Conservation (phyloP, 1,140 invertebrate species). For the Anadara kagoshimensis region DNA sequence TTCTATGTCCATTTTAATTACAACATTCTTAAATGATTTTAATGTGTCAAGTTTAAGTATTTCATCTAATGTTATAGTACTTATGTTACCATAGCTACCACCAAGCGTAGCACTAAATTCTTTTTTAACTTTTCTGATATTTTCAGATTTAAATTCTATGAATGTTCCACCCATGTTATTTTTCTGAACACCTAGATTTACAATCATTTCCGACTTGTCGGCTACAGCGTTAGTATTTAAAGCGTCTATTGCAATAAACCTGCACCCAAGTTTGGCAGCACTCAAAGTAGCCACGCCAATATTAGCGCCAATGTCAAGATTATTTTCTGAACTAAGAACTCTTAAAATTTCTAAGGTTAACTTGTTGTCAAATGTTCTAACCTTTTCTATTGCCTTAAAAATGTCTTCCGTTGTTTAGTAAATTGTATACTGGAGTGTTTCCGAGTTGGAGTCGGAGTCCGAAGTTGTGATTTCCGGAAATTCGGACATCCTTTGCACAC, state of each 20-base stretch:
- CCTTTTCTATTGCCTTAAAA: background rate
- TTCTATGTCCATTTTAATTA: slow-evolving; percentile 39
- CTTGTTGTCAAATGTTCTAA: background rate
- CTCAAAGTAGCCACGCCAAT: slow-evolving; percentile 30
- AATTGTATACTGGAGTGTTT: slow-evolving; percentile 21
- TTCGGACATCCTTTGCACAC: background rate
- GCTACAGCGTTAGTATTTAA: slow-evolving; percentile 38
- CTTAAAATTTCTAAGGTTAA: background rate
- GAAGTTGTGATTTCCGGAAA: slow-evolving; percentile 12
- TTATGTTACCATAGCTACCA: slow-evolving; percentile 31
- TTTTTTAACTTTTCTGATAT: slow-evolving; percentile 33
- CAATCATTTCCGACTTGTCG: slow-evolving; percentile 10
- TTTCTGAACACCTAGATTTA: slow-evolving; percentile 36
- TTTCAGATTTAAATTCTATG: slow-evolving; percentile 23
- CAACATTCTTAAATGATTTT: slow-evolving; percentile 22
- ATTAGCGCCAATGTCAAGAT: slow-evolving; percentile 32
- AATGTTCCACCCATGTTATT: slow-evolving; percentile 38
- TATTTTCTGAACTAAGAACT: slow-evolving; percentile 17
- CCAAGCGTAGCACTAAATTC: slow-evolving; percentile 10
- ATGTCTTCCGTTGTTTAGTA: slow-evolving; percentile 12
- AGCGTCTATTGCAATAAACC: slow-evolving; percentile 32
- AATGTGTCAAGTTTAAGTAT: slow-evolving; percentile 26
- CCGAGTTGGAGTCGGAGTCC: slow-evolving; percentile 25
- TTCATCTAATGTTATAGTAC: slow-evolving; percentile 38
- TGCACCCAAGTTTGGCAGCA: slow-evolving; percentile 32